These are phyloP conservation scores for Papilio xuthus DNA, from an alignment of 1,140 invertebrate genomes.

Conservation along the genomic window DNA sequence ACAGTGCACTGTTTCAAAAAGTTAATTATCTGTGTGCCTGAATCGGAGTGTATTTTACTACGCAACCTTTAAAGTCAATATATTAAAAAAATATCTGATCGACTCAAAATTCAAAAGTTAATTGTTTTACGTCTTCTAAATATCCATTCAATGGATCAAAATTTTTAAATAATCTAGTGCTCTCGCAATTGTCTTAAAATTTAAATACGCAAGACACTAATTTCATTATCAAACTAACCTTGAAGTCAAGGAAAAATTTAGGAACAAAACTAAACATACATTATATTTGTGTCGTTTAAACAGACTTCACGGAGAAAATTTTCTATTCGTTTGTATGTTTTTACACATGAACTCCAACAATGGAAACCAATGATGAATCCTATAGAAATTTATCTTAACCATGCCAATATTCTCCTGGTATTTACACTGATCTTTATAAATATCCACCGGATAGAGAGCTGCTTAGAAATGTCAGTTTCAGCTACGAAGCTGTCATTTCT, in stretches of 20 bases:
- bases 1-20: neutral
- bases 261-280: neutral
- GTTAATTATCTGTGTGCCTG: neutral
- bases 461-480: no score
- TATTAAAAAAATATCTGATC: no score
- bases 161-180: neutral
- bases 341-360: neutral
- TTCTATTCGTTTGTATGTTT: neutral
- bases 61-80: neutral
- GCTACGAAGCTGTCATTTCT: no score
- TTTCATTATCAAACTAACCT: neutral
- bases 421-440: neutral
- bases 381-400: no score
- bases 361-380: neutral
- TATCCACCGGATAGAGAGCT: no score
- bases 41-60: no score
- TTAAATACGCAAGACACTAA: neutral
- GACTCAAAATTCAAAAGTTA: neutral
- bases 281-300: neutral
- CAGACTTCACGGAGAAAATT: neutral
- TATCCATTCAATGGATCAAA: neutral
- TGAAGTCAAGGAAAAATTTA: neutral
- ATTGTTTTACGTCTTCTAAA: neutral
- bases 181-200: neutral
- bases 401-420: neutral